phyloP scores from a whole-genome alignment of 2,888 invertebrate genomes.

The Ormia ochracea region DNA sequence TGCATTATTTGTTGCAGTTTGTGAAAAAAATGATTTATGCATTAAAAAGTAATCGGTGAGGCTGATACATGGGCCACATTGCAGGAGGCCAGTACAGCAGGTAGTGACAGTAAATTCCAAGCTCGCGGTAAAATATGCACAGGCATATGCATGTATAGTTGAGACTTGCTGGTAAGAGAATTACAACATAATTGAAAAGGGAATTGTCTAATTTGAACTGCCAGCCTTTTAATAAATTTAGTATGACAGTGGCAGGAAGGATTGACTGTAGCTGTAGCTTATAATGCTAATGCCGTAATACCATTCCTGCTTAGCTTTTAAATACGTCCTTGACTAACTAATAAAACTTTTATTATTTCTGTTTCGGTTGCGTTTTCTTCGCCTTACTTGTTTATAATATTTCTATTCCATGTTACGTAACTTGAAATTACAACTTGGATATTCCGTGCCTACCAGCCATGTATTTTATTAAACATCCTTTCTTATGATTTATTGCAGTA shows the following conservation, averaged over 20 bases:
- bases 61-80: not conserved
- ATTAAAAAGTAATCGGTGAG: not conserved
- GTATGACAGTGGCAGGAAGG: too few species aligned
- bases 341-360: not conserved
- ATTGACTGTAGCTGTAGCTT: too few species aligned
- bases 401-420: not conserved
- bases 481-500: constrained; percentile 45
- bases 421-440: constrained; percentile 19
- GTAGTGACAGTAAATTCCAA: too few species aligned
- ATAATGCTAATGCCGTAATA: too few species aligned
- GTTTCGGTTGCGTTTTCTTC: not conserved
- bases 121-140: too few species aligned
- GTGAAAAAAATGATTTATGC: not conserved
- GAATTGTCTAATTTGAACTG: too few species aligned
- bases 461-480: constrained; percentile 25
- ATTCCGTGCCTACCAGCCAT: constrained; percentile 36
- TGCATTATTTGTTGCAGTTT: not conserved
- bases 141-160: too few species aligned
- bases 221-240: too few species aligned
- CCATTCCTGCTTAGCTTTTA: too few species aligned
- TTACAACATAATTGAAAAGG: too few species aligned
- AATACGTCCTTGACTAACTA: not conserved
- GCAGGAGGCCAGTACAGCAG: not conserved
- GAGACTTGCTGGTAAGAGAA: too few species aligned
- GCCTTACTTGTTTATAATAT: not conserved